A percentile compares a stretch with the other conserved stretches of the same genome.
Evolutionary conservation across 2,888 invertebrate genomes (phyloP).

Genomic region (Parnassius smintheus): DNA sequence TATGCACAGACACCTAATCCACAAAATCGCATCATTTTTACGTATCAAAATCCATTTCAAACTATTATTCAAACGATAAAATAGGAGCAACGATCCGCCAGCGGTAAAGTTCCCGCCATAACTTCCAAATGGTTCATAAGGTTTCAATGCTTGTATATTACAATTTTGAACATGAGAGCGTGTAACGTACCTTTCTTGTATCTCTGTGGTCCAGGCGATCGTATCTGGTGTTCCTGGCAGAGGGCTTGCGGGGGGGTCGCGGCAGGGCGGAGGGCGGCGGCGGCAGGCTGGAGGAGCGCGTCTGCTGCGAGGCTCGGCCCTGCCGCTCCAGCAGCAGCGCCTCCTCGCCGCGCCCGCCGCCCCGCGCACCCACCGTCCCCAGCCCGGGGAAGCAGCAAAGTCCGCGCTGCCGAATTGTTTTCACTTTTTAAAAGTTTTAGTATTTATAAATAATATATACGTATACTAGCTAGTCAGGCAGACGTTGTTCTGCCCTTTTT

Average conservation of each 20-base stretch:
- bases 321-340: constrained; percentile 88
- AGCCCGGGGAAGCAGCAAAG: constrained; percentile 89
- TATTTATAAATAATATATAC: not conserved
- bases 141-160: no score
- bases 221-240: constrained; percentile 83
- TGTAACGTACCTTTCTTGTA: constrained; percentile 57
- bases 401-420: constrained; percentile 82
- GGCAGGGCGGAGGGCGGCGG: constrained; percentile 87
- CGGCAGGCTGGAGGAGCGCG: constrained; percentile 85
- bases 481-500: no score
- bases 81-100: no score
- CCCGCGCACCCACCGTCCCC: constrained; percentile 64
- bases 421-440: not conserved
- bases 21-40: no score
- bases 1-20: no score
- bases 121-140: no score
- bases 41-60: no score
- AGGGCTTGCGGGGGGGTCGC: constrained; percentile 83
- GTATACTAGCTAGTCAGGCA: no score
- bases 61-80: no score
- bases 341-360: constrained; percentile 81
- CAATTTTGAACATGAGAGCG: no score
- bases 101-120: no score
- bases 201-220: constrained; percentile 81
- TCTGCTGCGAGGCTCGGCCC: constrained; percentile 88